phyloP scores from a whole-genome alignment of 2,888 invertebrate genomes.

The Lamellibrachia satsuma region DNA sequence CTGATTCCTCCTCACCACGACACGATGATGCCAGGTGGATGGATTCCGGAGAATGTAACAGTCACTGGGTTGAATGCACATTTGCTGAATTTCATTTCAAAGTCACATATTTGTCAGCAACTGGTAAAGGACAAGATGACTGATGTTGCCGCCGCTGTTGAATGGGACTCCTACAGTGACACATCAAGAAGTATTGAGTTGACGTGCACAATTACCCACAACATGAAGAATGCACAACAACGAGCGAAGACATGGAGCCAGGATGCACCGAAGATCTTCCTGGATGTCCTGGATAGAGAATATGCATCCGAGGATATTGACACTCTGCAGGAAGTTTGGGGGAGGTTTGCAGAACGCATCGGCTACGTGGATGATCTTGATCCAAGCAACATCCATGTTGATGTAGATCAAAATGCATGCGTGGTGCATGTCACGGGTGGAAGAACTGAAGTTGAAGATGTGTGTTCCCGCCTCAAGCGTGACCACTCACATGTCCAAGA shows the following conservation, averaged over 20 bases:
- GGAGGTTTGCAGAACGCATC: background rate
- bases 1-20: conserved; percentile 28
- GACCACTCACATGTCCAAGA: background rate
- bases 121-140: background rate
- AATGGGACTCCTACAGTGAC: background rate
- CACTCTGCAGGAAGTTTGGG: background rate
- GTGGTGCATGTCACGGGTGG: background rate
- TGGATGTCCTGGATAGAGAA: background rate
- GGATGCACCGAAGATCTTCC: conserved; percentile 24
- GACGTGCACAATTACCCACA: conserved; percentile 22
- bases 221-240: conserved; percentile 13
- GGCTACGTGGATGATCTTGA: background rate
- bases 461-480: background rate
- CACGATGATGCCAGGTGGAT: conserved; percentile 17
- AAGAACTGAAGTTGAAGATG: background rate
- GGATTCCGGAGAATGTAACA: conserved; percentile 25
- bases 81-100: background rate
- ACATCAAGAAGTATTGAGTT: background rate
- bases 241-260: conserved; percentile 19
- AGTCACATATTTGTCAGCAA: background rate
- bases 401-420: background rate
- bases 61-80: background rate
- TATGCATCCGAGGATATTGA: background rate
- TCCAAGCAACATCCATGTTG: no score
- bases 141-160: background rate